Conservation (phyloP, 2,797 vertebrate species). For the Phoxinus dragarum region DNA sequence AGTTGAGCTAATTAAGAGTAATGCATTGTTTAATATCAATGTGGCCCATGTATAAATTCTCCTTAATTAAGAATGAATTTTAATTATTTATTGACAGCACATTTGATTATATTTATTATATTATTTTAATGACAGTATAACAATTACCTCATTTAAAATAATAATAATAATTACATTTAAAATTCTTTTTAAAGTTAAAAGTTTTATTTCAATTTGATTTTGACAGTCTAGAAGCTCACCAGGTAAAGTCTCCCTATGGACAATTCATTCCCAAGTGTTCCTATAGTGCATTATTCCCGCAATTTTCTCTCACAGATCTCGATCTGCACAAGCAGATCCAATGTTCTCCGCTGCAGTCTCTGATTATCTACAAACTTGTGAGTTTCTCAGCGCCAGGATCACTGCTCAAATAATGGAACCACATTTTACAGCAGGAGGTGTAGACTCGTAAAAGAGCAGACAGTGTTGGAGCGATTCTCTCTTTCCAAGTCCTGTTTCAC, state of each 20-base stretch:
- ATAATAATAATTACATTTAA: no score
- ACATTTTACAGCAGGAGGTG: conserved; percentile 74
- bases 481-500: conserved; percentile 53
- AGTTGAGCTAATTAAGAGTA: no score
- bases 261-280: conserved; percentile 56
- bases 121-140: background rate
- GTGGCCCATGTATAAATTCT: background rate
- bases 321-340: conserved; percentile 54
- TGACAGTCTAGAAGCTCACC: background rate
- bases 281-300: conserved; percentile 64
- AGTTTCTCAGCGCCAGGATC: conserved; percentile 55
- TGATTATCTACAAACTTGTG: conserved; percentile 68
- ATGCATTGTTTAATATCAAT: background rate
- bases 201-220: background rate
- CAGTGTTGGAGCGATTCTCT: conserved; percentile 58
- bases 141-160: background rate
- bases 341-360: conserved; percentile 68
- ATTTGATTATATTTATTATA: background rate
- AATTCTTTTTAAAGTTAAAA: no score
- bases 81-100: background rate
- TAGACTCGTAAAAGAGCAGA: conserved; percentile 70
- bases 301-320: conserved; percentile 19
- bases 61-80: background rate
- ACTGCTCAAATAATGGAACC: conserved; percentile 60
- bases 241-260: conserved; percentile 46